These are phyloP conservation scores for Seriola aureovittata DNA, from an alignment of 2,113 vertebrate species.

Conservation along the genomic window DNA sequence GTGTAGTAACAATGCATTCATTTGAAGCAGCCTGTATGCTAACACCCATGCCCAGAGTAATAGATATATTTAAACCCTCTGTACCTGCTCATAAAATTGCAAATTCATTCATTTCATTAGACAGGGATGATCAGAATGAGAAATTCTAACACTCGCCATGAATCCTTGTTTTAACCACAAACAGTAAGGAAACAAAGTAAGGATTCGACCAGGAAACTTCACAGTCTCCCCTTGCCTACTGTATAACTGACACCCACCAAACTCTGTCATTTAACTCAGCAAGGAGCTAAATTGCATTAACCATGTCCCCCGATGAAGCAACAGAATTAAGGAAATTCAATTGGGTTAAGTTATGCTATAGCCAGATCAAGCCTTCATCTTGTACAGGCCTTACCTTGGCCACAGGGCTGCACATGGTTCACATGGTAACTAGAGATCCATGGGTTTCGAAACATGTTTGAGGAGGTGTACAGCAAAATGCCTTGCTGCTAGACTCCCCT, in stretches of 20 bases:
- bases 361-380: background rate
- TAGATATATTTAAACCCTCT: background rate
- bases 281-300: slow-evolving; percentile 33
- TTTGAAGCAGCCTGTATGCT: background rate
- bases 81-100: background rate
- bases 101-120: background rate
- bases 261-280: background rate
- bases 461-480: slow-evolving; percentile 31
- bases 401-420: slow-evolving; percentile 86
- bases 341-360: slow-evolving; percentile 10
- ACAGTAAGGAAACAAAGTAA: slow-evolving; percentile 19
- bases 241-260: background rate
- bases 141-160: background rate
- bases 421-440: slow-evolving; percentile 90
- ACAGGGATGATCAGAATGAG: background rate
- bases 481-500: slow-evolving; percentile 21
- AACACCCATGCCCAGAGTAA: background rate
- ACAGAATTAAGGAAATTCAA: slow-evolving; percentile 10
- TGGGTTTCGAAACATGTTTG: slow-evolving; percentile 93
- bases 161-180: background rate
- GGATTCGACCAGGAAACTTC: background rate
- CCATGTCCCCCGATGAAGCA: slow-evolving; percentile 16
- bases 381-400: slow-evolving; percentile 89
- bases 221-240: background rate
- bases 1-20: background rate